Percentiles rank a stretch among this genome's conserved stretches.
Conservation (phyloP, 2,113 vertebrate genomes). For the Ovis aries region ARS-UI_Ramb_v3.0 NC_056074.1:6324501-6325000, state of each 20-base stretch:
- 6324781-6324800: not conserved
- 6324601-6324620: not conserved
- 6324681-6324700: not conserved
- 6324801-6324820: not conserved
- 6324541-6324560: not conserved
- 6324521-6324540: not conserved
- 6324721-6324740: not conserved
- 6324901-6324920: not conserved
- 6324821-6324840: not conserved
- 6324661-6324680: not conserved
- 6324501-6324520: not conserved
- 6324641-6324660: not conserved
- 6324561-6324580: not conserved
- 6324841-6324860: not conserved
- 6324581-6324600: not conserved
- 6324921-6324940: not conserved
- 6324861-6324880: not conserved
- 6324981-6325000: not conserved
- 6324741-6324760: not conserved
- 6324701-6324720: not conserved
- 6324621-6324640: not conserved
- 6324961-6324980: not conserved
- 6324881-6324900: not conserved
- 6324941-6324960: not conserved
- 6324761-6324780: not conserved